These are phyloP conservation scores for Perizoma flavofasciatum DNA, from an alignment of 2,888 invertebrate genomes.

Conservation along the genomic window DNA sequence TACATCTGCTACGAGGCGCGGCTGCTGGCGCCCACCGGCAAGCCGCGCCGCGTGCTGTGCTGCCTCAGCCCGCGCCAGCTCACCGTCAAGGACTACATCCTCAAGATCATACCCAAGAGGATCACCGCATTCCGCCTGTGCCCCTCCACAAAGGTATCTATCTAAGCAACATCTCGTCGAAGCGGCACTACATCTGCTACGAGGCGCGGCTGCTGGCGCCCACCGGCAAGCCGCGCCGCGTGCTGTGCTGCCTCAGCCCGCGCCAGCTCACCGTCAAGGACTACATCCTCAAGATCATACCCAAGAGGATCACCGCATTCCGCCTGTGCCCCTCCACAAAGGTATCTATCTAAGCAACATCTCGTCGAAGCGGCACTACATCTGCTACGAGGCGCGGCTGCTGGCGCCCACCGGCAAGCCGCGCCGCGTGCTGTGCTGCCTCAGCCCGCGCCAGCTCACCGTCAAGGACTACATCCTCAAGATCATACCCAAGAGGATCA, in stretches of 20 bases:
- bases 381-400: conserved; percentile 91
- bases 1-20: conserved; percentile 94
- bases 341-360: conserved; percentile 90
- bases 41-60: conserved; percentile 94
- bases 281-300: conserved; percentile 96
- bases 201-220: conserved; percentile 85
- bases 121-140: conserved; percentile 95
- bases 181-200: conserved; percentile 93
- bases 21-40: conserved; percentile 65
- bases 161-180: conserved; percentile 89
- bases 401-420: conserved; percentile 85
- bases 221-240: conserved; percentile 90
- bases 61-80: conserved; percentile 96
- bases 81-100: conserved; percentile 95
- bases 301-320: conserved; percentile 95
- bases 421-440: conserved; percentile 94
- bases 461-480: conserved; percentile 96
- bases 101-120: conserved; percentile 96
- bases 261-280: conserved; percentile 96
- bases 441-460: conserved; percentile 95
- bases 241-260: conserved; percentile 95
- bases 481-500: conserved; percentile 95
- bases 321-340: conserved; percentile 97
- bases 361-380: conserved; percentile 92
- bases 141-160: conserved; percentile 93